phyloP scores from a whole-genome alignment of 2,888 invertebrate species.

The Miltochrista miniata region DNA sequence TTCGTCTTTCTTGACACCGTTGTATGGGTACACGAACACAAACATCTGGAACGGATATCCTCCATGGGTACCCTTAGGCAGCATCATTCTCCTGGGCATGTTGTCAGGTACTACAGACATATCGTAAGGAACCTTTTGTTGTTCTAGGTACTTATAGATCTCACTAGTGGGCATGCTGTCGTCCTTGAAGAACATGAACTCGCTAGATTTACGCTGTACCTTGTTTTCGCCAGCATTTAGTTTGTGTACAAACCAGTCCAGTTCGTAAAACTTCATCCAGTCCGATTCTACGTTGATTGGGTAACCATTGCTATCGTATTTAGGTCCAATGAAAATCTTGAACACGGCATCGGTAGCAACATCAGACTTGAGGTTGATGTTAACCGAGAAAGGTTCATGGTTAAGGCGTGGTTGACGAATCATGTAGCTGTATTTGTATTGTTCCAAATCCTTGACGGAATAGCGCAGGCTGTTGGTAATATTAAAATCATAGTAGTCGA shows the following conservation, averaged over 20 bases:
- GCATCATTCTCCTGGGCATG: conserved; percentile 86
- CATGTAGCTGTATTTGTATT: conserved; percentile 68
- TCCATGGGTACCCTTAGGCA: conserved; percentile 88
- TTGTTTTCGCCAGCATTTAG: conserved; percentile 85
- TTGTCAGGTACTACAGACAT: conserved; percentile 81
- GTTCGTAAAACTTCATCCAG: conserved; percentile 84
- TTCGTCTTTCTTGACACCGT: conserved; percentile 61
- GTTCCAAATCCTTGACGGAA: conserved; percentile 53
- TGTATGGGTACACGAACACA: conserved; percentile 84
- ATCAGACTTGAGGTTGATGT: conserved; percentile 84
- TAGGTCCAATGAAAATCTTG: conserved; percentile 88
- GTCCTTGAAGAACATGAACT: conserved; percentile 84
- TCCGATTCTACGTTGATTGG: conserved; percentile 80
- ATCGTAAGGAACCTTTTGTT: conserved; percentile 78
- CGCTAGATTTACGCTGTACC: conserved; percentile 85
- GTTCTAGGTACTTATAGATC: conserved; percentile 82
- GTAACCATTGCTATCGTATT: conserved; percentile 84
- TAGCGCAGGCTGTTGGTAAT: conserved; percentile 79
- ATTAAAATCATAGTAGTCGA: conserved; percentile 86
- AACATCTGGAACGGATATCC: conserved; percentile 87
- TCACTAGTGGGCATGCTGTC: conserved; percentile 85
- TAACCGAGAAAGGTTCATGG: conserved; percentile 86
- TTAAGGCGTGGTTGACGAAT: conserved; percentile 88
- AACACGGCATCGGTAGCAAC: conserved; percentile 82
- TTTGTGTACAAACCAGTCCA: conserved; percentile 84